Base-by-base conservation (phyloP, 2,888 invertebrate species). In the Nebria salina region DNA sequence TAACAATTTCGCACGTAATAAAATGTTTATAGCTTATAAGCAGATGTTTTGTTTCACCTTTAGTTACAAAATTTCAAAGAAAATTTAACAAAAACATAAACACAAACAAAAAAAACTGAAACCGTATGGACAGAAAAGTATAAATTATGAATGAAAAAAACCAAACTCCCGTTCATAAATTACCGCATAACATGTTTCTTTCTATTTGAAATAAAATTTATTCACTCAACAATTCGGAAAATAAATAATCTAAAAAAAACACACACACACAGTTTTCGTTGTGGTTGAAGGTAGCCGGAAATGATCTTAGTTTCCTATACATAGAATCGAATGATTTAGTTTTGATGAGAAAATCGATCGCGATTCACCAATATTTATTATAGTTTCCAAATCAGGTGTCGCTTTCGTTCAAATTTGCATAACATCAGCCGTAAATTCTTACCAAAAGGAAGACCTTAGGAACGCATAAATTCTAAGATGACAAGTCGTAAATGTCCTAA, bases 401-500 rank as follows among this genome's bases (percentile, higher is more conserved):
- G 75, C 75, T 80, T 80, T 80, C 75, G 70, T 75, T 80, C 70
- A 72, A 81, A 81, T 81, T 81, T 81, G 76, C 81, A 81, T 81
- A 81, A 81, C 81, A 81, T 41, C 76, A 64, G 68, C 81, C 43
- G 70, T 81, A 76, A 76, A 81, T 81, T 76, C 65, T 64, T 72
- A 65, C 77, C 34, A 11, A 65, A 66, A 79, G 66, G 66, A 70
- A 76, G 81, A 76, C 76, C 81, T 26, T 65, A 76, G 66, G 81
- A 72, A 81, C 81, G 73, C 72, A 81, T 81, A 81, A 76, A 81
- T 81, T 81, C 72, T 11, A 73, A 81, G 81, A 81, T 81, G 81
- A 81, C 81, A 81, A 81, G 72, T 76, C 76, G 73, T 81, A 81
- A 81, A 81, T 76, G 81, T 81, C 81, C 73, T 76, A 81, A 76